Evolutionary conservation across 2,888 invertebrate genomes (phyloP).

Genomic region (Macroteleia sp.): DNA sequence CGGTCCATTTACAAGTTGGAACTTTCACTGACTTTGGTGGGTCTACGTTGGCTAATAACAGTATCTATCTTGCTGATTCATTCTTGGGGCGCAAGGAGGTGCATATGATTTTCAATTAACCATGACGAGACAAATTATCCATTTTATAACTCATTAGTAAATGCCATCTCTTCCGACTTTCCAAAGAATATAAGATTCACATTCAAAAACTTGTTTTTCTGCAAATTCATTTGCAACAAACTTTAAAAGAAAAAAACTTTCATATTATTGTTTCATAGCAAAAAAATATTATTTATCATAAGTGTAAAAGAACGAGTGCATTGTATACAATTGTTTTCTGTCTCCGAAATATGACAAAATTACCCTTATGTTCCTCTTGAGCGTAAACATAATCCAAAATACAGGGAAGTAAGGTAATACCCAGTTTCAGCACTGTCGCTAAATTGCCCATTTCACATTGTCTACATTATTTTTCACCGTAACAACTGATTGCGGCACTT

Average conservation of each 20-base stretch:
- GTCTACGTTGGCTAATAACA: conserved; percentile 43
- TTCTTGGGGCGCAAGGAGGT: conserved; percentile 15
- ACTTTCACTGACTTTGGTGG: conserved; percentile 60
- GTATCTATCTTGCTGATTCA: conserved; percentile 54
- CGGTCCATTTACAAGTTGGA: conserved; percentile 39
- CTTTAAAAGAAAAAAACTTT: too few species aligned
- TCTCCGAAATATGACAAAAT: too few species aligned
- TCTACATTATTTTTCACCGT: conserved; percentile 74
- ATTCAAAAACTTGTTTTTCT: conserved; percentile 36
- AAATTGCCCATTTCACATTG: conserved; percentile 79
- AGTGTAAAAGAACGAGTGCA: too few species aligned
- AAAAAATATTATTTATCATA: too few species aligned
- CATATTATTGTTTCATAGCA: too few species aligned
- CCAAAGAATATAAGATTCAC: conserved; percentile 31
- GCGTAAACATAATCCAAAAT: conserved; percentile 79
- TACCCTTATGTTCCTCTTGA: conserved; percentile 73
- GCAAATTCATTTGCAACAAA: too few species aligned
- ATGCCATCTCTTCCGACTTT: conserved; percentile 35
- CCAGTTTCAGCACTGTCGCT: conserved; percentile 77
- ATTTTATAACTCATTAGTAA: conserved; percentile 39
- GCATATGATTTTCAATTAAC: conserved; percentile 43
- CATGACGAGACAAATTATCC: conserved; percentile 20
- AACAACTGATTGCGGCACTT: conserved; percentile 51
- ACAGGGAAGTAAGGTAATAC: conserved; percentile 77
- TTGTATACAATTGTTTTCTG: too few species aligned